A percentile compares a stretch with the other conserved stretches of the same genome.
Evolutionary conservation across 2,113 vertebrate species (phyloP).

Genomic region (Nesoenas mayeri): DNA sequence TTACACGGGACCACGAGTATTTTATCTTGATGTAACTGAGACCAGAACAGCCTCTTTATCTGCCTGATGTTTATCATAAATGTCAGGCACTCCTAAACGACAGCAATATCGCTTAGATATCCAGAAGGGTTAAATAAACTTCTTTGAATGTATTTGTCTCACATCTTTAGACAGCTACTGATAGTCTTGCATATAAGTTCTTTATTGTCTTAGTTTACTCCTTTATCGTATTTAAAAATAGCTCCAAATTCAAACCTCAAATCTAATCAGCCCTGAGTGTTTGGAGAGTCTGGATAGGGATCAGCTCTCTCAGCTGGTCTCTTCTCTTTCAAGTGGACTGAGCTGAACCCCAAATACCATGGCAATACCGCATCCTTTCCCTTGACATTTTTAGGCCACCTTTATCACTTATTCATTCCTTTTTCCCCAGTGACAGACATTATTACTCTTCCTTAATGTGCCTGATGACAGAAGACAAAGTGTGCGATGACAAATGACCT

Average conservation of each 20-base stretch:
- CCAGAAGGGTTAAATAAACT: slow-evolving; percentile 14
- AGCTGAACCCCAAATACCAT: slow-evolving; percentile 48
- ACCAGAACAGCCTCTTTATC: neutral
- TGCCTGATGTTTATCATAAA: slow-evolving; percentile 11
- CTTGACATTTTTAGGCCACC: slow-evolving; percentile 64
- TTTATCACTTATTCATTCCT: slow-evolving; percentile 70
- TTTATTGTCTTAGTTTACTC: slow-evolving; percentile 31
- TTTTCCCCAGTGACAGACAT: neutral
- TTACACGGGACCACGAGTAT: neutral
- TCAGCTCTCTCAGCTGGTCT: neutral
- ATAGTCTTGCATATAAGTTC: slow-evolving; percentile 20
- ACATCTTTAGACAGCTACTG: neutral
- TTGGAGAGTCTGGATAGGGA: slow-evolving; percentile 35
- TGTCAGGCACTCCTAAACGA: neutral
- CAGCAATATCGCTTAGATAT: neutral
- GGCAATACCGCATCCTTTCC: slow-evolving; percentile 37
- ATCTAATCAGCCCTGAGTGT: slow-evolving; percentile 44
- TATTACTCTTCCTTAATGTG: slow-evolving; percentile 60
- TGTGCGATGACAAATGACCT: slow-evolving; percentile 53
- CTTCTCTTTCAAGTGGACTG: slow-evolving; percentile 10
- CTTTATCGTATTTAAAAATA: slow-evolving; percentile 19
- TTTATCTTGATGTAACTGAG: neutral
- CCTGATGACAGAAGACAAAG: slow-evolving; percentile 37
- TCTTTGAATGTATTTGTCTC: neutral
- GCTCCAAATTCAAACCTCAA: slow-evolving; percentile 23